A percentile compares a stretch with the other conserved stretches of the same genome.
phyloP scores from a whole-genome alignment of 2,797 vertebrate genomes.

The Notolabrus celidotus region DNA sequence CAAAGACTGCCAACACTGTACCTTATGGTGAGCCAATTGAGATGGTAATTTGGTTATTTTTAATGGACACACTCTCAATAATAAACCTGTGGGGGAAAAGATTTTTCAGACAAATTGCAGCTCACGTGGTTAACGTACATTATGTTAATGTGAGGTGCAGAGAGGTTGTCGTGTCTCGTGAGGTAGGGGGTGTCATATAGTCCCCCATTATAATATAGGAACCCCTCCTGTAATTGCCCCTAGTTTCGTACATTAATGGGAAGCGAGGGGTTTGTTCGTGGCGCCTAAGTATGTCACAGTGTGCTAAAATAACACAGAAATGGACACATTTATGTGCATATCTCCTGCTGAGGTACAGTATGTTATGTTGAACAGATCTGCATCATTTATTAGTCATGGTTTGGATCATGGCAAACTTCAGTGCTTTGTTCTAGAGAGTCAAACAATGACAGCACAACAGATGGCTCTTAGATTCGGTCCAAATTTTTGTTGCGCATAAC shows the following conservation, averaged over 20 bases:
- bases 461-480: constrained; percentile 40
- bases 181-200: constrained; percentile 63
- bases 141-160: constrained; percentile 78
- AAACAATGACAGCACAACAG: constrained; percentile 49
- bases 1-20: constrained; percentile 70
- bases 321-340: constrained; percentile 11
- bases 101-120: constrained; percentile 83
- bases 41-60: constrained; percentile 84
- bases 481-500: constrained; percentile 32
- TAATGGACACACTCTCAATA: constrained; percentile 81
- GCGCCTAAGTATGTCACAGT: constrained; percentile 48
- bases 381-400: constrained; percentile 48
- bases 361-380: constrained; percentile 28
- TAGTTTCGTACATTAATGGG: constrained; percentile 66
- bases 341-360: constrained; percentile 23
- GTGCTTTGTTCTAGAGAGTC: constrained; percentile 37
- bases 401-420: constrained; percentile 26
- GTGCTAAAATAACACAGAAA: constrained; percentile 49
- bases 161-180: constrained; percentile 62
- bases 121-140: constrained; percentile 74
- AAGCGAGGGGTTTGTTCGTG: constrained; percentile 40
- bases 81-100: constrained; percentile 74
- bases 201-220: constrained; percentile 61
- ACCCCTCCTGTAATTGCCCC: constrained; percentile 67
- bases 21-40: constrained; percentile 76